phyloP scores from a whole-genome alignment of 2,113 vertebrate genomes.

The Platycercus adscitus region DNA sequence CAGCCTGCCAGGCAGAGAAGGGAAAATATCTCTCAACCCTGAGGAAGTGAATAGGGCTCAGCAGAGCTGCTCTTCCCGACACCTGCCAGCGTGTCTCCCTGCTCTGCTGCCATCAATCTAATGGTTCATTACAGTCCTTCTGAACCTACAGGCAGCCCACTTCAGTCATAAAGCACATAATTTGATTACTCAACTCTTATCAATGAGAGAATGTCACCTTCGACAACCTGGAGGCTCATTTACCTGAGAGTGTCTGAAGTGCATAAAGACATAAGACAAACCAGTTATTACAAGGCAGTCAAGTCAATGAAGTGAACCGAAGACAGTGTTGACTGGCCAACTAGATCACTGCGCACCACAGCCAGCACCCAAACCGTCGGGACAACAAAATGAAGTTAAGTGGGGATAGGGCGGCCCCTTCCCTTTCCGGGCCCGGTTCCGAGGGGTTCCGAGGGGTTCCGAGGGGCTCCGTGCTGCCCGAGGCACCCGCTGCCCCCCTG shows the following conservation, averaged over 20 bases:
- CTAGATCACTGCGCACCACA: rapidly evolving
- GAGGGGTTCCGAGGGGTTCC: background rate
- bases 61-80: background rate
- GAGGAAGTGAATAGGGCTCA: background rate
- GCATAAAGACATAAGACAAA: background rate
- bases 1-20: background rate
- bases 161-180: background rate
- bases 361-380: background rate
- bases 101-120: rapidly evolving
- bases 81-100: background rate
- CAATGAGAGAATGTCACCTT: background rate
- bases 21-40: no score
- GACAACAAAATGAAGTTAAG: background rate
- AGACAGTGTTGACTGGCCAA: background rate
- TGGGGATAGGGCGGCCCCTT: rapidly evolving
- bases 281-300: background rate
- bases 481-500: background rate
- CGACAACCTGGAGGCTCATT: background rate
- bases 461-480: background rate
- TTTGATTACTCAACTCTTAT: background rate
- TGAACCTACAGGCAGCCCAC: background rate
- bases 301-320: background rate
- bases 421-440: background rate
- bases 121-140: background rate
- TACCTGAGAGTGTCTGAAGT: rapidly evolving